phyloP scores from a whole-genome alignment of 1,140 invertebrate genomes.

The Battus philenor region DNA sequence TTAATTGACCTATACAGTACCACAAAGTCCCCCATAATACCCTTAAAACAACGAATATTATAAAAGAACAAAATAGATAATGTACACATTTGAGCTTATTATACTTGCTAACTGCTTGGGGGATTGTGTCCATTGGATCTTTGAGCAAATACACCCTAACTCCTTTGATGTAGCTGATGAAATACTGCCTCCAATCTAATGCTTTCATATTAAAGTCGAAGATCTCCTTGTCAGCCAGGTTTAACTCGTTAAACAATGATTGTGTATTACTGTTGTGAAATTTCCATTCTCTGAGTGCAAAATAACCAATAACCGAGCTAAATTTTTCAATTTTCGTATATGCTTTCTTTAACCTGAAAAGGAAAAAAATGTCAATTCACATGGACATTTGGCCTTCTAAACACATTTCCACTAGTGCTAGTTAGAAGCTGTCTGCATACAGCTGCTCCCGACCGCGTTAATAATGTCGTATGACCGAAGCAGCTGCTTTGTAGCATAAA shows the following conservation, averaged over 20 bases:
- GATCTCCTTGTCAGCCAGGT: constrained; percentile 74
- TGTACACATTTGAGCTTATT: constrained; percentile 33
- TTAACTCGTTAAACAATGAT: constrained; percentile 54
- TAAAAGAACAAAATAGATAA: constrained; percentile 26
- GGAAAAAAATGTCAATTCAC: too few relatives aligned
- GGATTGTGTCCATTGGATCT: constrained; percentile 76
- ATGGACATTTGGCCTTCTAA: too few relatives aligned
- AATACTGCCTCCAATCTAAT: constrained; percentile 79
- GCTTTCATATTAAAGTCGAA: constrained; percentile 78
- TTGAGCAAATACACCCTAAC: constrained; percentile 78
- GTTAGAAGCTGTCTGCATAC: too few relatives aligned
- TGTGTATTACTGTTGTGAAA: constrained; percentile 83
- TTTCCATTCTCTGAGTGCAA: constrained; percentile 82
- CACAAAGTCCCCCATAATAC: constrained; percentile 15
- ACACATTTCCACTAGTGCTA: too few relatives aligned
- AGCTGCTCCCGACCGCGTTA: too few relatives aligned
- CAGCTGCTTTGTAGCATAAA: too few relatives aligned
- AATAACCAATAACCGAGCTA: constrained; percentile 82
- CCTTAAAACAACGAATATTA: constrained; percentile 27
- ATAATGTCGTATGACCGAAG: too few relatives aligned
- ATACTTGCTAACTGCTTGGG: constrained; percentile 33
- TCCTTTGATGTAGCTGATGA: constrained; percentile 77
- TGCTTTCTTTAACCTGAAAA: constrained; percentile 82
- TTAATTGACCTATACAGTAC: constrained; percentile 4
- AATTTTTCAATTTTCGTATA: constrained; percentile 86